Base-by-base conservation (phyloP, 2,113 vertebrate genomes). In the Cavia porcellus region DNA sequence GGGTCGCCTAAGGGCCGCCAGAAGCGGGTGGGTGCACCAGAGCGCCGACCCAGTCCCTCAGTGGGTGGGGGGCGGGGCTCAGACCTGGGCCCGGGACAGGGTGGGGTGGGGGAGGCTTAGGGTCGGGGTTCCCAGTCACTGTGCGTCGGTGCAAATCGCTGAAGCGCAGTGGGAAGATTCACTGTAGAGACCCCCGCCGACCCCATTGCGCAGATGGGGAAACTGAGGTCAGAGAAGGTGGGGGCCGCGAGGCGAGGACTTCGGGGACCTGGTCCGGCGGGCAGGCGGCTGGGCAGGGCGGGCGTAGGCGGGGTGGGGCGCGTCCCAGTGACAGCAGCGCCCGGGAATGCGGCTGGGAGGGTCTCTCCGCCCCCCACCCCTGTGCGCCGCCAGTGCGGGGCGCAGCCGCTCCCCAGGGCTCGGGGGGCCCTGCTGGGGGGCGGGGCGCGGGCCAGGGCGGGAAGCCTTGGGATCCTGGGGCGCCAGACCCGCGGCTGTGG, bases 261-360 rank as follows among this genome's bases (percentile, higher is more conserved):
- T 70, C 24, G 19, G 9, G 0, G n/a, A 57, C 38, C 85, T n/a
- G 85, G 38, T 13, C 15, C 3, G 45, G 5, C 22, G 57, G n/a
- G 55, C 57, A 32, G 32, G 17, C 68, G 17, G 68, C 87, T 1
- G 6, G 15, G 90, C 25, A 57, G 84, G 9, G 35, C 50, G 52
- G 68, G n/a, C 32, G 0, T 55, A 59, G 66, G 86, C 77, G 35
- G 59, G 94, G 94, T 57, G 90, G 80, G 95, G 95, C 75, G n/a
- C 42, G 84, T 3, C 85, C 50, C 4, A 75, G 83, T 96, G 96
- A 97, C 92, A 85, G 83, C 95, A 92, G 83, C 25, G 52, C 91
- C 91, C 50, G 61, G 93, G 97, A 97, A 97, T 97, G 97, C 55
- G 57, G 79, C 91, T 32, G 91, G 94, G 93, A 93, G 93, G 92